A percentile compares a stretch with the other conserved stretches of the same genome.
phyloP scores from a whole-genome alignment of 2,113 vertebrate species.

The Colossoma macropomum region DNA sequence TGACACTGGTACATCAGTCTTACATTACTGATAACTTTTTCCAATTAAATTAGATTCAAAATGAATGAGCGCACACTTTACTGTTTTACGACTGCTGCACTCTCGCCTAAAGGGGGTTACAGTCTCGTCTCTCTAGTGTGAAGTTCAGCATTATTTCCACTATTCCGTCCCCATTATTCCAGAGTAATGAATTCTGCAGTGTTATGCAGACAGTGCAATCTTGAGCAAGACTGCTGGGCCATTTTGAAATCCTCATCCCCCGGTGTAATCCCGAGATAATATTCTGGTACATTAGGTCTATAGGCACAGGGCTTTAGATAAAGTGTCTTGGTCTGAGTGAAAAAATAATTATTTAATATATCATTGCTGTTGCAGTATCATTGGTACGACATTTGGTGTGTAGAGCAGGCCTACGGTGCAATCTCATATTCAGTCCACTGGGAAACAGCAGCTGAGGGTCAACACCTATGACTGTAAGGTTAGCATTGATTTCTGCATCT shows the following conservation, averaged over 20 bases:
- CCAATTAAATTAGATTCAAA: not conserved
- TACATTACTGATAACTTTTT: too few relatives aligned
- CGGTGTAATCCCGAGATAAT: not conserved
- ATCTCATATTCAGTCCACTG: not conserved
- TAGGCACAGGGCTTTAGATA: not conserved
- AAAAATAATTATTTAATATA: not conserved
- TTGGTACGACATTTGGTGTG: not conserved
- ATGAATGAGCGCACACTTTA: not conserved
- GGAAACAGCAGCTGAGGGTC: not conserved
- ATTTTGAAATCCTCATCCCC: constrained; percentile 1
- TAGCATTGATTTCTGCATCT: constrained; percentile 4
- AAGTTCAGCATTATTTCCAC: not conserved
- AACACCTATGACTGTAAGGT: not conserved
- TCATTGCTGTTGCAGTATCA: not conserved
- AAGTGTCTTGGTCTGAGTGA: not conserved
- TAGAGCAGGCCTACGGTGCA: not conserved
- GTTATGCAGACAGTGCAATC: not conserved
- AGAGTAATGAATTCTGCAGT: not conserved
- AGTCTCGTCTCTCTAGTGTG: not conserved
- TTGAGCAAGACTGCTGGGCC: not conserved
- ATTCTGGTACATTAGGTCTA: not conserved
- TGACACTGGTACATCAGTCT: too few relatives aligned
- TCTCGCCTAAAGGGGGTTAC: not conserved
- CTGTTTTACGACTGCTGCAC: not conserved
- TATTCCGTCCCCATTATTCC: not conserved